Evolutionary conservation across 2,888 invertebrate genomes (phyloP).

Genomic region (Caenorhabditis sp.): DNA sequence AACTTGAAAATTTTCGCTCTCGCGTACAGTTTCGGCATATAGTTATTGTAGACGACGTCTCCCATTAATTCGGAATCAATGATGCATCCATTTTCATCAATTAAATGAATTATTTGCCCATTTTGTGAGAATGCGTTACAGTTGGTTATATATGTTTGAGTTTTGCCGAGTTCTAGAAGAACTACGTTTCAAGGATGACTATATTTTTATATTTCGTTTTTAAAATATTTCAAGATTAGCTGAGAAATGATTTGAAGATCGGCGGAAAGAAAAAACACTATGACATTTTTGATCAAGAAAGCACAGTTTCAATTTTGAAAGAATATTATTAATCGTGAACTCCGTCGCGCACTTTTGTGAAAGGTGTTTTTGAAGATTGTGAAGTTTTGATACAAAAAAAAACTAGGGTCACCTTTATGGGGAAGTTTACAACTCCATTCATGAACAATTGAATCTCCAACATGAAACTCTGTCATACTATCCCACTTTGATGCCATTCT

Average conservation of each 20-base stretch:
- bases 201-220: no score
- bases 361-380: no score
- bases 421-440: conserved; percentile 53
- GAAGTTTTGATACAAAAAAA: no score
- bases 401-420: no score
- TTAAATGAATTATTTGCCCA: conserved; percentile 52
- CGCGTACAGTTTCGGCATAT: conserved; percentile 45
- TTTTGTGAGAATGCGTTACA: conserved; percentile 54
- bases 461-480: conserved; percentile 43
- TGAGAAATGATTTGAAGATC: no score
- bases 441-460: conserved; percentile 57
- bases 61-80: conserved; percentile 56
- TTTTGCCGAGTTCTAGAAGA: conserved; percentile 35
- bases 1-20: conserved; percentile 54
- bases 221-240: no score
- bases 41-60: conserved; percentile 52
- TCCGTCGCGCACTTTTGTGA: no score
- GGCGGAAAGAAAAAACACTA: no score
- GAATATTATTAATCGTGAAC: no score
- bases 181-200: no score
- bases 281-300: no score
- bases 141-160: conserved; percentile 45
- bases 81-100: conserved; percentile 58
- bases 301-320: no score
- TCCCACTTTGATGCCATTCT: conserved; percentile 53